phyloP scores from a whole-genome alignment of 2,888 invertebrate species.

The Hyalella azteca region DNA sequence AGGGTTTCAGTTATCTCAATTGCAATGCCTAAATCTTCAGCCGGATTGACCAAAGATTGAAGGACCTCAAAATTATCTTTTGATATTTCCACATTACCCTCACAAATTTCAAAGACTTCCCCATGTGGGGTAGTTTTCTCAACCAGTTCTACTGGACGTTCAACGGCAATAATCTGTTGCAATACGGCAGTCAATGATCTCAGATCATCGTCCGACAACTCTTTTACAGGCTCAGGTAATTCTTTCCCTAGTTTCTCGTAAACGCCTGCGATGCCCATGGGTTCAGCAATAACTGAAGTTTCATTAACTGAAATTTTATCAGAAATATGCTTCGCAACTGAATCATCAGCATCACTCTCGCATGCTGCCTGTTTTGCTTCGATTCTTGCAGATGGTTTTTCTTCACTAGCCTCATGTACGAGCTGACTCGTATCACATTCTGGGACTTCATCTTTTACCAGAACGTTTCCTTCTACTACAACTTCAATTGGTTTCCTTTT shows the following conservation, averaged over 20 bases:
- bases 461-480: background rate
- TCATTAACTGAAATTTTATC: too few species aligned
- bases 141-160: background rate
- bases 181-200: background rate
- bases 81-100: background rate
- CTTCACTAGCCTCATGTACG: background rate
- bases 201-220: background rate
- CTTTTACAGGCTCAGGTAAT: background rate
- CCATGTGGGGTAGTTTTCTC: background rate
- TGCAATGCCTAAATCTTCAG: background rate
- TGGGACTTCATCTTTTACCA: background rate
- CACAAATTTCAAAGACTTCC: background rate
- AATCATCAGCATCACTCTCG: background rate
- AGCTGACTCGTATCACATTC: background rate
- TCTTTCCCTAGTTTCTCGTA: conserved; percentile 1
- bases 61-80: conserved; percentile 10
- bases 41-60: background rate
- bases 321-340: background rate
- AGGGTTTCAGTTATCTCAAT: conserved; percentile 15
- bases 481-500: background rate
- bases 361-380: background rate
- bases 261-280: background rate
- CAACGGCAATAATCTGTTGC: conserved; percentile 12
- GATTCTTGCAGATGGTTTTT: background rate
- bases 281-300: background rate